Evolutionary conservation across 1,140 invertebrate species (phyloP), one percentile per base, ranked within the genome.

Genomic region (Manduca sexta): DNA sequence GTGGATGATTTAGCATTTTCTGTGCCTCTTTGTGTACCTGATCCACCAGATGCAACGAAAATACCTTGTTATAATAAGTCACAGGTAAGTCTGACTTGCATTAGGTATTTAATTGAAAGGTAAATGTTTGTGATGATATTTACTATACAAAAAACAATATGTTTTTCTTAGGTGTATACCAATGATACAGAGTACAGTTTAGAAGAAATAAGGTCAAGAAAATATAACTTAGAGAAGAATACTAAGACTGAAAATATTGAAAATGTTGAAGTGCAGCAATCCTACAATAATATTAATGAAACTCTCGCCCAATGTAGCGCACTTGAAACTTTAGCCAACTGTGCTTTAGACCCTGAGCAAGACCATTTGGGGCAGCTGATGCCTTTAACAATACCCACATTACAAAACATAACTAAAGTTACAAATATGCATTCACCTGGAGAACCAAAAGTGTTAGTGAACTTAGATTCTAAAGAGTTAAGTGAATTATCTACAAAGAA

Each of bases 171-270:
- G 79, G 90, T 92, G 50, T 92, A 92, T 75, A 78, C 84, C 50
- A 87, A 89, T 64, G 87, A 89, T 61, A 83, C 73, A 45, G 91
- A 92, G 83, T 88, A 81, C 65, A 91, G 91, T 74, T 87, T 92
- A 80, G 91, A 92, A 77, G 90, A 92, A 85, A 89, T 92, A 47
- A 86, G 86, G 68, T 86, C 89, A 45, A 75, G 82, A 70, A 86
- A 78, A 63, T 84, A 80, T 50, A 74, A 77, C 54, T 50, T 81
- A 65, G 53, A 74, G 64, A 75, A 57, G 47, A 62, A 62, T 55
- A 43, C 35, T 8, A 76, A 77, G 60, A 54, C 59, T 56, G 70
- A 69, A 64, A 60, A 55, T 45, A 35, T 55, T 49, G 64, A 72
- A 56, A 52, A 44, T 35, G 47, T 55, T 44, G 51, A 71, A 33